phyloP scores from a whole-genome alignment of 2,888 invertebrate genomes.

The Ennomos erosarius region DNA sequence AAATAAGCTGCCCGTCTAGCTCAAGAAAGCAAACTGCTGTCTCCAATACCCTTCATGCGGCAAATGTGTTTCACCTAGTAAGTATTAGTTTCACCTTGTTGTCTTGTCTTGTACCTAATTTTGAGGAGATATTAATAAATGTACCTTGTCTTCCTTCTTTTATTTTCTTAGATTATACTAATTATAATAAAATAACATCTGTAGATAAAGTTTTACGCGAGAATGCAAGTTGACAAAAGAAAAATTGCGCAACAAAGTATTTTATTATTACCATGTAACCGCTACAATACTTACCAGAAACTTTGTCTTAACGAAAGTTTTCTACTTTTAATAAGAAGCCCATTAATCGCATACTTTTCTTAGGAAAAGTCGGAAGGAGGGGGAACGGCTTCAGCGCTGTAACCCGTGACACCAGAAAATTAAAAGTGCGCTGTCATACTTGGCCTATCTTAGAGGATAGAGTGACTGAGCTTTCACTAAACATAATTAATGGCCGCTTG shows the following conservation, averaged over 20 bases:
- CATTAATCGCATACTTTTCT: constrained; percentile 78
- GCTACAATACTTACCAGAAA: constrained; percentile 56
- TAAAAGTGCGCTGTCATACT: constrained; percentile 78
- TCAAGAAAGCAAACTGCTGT: too few species aligned
- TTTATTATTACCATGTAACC: constrained; percentile 34
- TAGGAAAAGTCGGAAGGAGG: constrained; percentile 58
- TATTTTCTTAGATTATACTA: too few species aligned
- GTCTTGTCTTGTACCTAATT: too few species aligned
- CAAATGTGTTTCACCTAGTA: too few species aligned
- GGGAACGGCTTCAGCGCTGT: constrained; percentile 73
- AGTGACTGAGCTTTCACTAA: constrained; percentile 73
- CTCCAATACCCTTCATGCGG: too few species aligned
- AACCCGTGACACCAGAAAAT: constrained; percentile 81
- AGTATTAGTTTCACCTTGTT: too few species aligned
- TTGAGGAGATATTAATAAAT: too few species aligned
- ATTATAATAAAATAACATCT: too few species aligned
- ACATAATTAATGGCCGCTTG: constrained; percentile 78
- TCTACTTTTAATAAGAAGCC: constrained; percentile 78
- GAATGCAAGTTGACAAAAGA: constrained; percentile 13
- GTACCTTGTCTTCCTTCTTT: too few species aligned
- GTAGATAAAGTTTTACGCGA: too few species aligned
- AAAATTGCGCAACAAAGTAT: constrained; percentile 30
- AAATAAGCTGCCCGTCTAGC: too few species aligned
- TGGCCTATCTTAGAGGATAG: constrained; percentile 73
- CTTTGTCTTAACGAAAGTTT: constrained; percentile 73